These are phyloP conservation scores for Thysanoteuthis rhombus DNA, from an alignment of 2,888 invertebrate species.

Conservation along the genomic window DNA sequence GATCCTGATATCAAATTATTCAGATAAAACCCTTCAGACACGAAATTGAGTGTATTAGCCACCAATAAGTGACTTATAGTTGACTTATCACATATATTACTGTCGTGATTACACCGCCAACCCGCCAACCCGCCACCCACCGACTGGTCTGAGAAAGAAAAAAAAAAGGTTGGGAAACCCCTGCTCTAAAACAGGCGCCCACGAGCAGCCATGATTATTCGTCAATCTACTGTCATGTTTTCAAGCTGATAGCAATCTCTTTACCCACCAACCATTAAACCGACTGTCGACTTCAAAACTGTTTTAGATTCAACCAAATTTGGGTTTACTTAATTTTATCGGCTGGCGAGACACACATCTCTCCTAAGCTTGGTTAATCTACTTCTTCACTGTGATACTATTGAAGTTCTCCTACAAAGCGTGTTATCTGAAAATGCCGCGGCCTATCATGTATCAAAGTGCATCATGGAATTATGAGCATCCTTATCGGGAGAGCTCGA, in stretches of 20 bases:
- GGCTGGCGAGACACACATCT: neutral
- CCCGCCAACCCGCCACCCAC: no score
- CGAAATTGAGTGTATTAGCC: no score
- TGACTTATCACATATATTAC: no score
- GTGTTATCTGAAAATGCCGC: neutral
- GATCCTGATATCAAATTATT: no score
- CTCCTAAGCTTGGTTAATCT: neutral
- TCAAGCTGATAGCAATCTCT: neutral
- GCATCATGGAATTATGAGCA: neutral
- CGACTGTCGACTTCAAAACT: neutral
- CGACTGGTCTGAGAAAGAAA: no score
- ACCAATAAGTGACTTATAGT: no score
- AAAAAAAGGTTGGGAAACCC: no score
- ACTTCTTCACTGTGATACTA: neutral
- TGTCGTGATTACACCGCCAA: no score
- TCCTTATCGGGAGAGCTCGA: neutral
- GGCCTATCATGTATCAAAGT: neutral
- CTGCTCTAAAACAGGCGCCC: no score
- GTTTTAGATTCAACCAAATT: neutral
- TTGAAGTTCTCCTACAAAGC: neutral
- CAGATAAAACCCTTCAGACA: no score
- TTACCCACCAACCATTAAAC: neutral
- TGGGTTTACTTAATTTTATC: neutral
- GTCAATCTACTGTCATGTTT: neutral
- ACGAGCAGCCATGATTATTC: no score